Base-by-base conservation (phyloP, 2,888 invertebrate species). In the Hirtodrosophila histrioides region DNA sequence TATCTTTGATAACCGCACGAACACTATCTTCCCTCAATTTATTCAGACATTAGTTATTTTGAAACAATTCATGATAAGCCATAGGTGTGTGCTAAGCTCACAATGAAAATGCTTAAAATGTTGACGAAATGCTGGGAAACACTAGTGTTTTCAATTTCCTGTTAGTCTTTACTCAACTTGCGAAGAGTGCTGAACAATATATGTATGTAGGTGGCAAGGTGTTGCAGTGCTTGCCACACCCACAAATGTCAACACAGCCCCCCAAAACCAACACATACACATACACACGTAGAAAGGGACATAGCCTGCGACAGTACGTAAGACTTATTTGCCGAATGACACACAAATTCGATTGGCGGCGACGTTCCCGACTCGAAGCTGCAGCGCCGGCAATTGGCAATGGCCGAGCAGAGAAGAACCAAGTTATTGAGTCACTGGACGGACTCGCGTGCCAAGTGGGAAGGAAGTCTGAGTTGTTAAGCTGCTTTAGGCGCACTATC, bases 401-500 rank as follows among this genome's bases (percentile, higher is more conserved):
- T n/a, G 36, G 36, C 10, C 12, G 23, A 8, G 37, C 9, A 23
- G 37, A 11, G 31, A 11, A 29, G 9, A 35, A 35, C 43, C 54
- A 67, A 69, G 66, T 57, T 78, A 75, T 72, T 65, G 76, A 78
- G 68, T 63, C 60, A 54, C 37, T 41, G 69, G 49, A 69, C 24
- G 17, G 17, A 17, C 17, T 31, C 61, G 48, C 44, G 67, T 40
- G 29, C 39, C 43, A 62, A 45, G 44, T 57, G 43, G 39, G 11
- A 67, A 69, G 74, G 75, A 77, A 77, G 69, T 77, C 62, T 61
- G 67, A 80, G 84, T 66, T 77, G 79, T 77, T 84, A 79, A 84
- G 79, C 81, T 79, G 81, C 74, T 84, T 80, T 76, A 57, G 65
- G 67, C 54, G 61, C 61, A 40, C 69, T 62, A 50, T 69, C 67